phyloP scores from a whole-genome alignment of 2,797 vertebrate genomes.

The Rhabdomys pumilio region DNA sequence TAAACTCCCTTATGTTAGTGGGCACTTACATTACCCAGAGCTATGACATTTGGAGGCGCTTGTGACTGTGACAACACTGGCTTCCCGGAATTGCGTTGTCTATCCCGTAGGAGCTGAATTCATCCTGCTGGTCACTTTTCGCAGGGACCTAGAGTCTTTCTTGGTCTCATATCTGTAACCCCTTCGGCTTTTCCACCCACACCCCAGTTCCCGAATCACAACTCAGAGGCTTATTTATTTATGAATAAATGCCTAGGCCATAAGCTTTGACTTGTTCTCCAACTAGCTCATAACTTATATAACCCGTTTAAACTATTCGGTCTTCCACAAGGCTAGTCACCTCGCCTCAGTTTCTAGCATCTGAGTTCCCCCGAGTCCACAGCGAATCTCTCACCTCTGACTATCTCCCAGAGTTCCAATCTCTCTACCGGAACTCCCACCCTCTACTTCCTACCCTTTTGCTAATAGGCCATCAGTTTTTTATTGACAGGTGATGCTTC shows the following conservation, averaged over 20 bases:
- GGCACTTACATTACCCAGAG: neutral
- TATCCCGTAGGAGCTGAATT: neutral
- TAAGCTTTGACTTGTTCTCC: neutral
- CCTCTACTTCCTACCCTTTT: neutral
- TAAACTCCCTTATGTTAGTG: neutral
- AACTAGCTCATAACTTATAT: neutral
- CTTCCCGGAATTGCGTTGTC: neutral
- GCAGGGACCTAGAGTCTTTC: neutral
- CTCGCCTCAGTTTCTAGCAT: neutral
- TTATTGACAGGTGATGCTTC: neutral
- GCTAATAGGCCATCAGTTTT: neutral
- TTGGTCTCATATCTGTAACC: neutral
- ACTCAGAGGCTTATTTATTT: neutral
- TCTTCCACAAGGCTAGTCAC: neutral
- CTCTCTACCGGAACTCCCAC: neutral
- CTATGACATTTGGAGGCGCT: neutral
- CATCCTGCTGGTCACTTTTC: neutral
- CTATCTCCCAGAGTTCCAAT: neutral
- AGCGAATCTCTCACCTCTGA: neutral
- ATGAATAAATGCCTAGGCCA: neutral
- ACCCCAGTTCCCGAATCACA: neutral
- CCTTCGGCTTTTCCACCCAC: neutral
- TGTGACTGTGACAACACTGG: neutral
- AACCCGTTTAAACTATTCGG: neutral
- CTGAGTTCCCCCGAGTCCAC: neutral